Conservation (phyloP, 2,113 vertebrate genomes). For the Petrocephalus zakoni region DNA sequence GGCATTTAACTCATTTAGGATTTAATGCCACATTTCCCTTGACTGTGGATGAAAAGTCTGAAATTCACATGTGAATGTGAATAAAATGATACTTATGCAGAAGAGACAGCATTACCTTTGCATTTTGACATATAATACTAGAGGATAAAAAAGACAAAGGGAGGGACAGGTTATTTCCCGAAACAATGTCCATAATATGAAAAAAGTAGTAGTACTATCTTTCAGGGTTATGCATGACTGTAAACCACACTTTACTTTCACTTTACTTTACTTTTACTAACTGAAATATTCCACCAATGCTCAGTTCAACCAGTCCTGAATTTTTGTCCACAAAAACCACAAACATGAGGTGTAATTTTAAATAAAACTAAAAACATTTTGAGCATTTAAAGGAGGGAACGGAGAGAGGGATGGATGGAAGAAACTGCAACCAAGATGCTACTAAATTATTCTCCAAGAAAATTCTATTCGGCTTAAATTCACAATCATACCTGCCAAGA, state of each 20-base stretch:
- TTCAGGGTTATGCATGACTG: neutral
- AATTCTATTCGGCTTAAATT: neutral
- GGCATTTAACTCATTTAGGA: neutral
- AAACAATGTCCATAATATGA: neutral
- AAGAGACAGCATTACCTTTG: neutral
- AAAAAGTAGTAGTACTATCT: neutral
- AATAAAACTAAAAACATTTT: neutral
- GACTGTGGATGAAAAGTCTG: neutral
- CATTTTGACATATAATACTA: neutral
- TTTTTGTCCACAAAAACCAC: neutral
- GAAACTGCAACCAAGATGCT: neutral
- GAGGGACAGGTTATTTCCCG: neutral
- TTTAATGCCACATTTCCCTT: neutral
- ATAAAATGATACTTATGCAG: neutral
- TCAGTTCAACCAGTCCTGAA: neutral
- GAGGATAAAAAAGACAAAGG: neutral
- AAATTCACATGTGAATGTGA: neutral
- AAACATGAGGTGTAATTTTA: neutral
- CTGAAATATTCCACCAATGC: neutral
- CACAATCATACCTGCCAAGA: neutral
- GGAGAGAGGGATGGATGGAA: neutral
- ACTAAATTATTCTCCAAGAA: neutral
- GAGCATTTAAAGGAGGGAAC: neutral
- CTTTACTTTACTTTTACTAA: neutral
- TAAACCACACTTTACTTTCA: neutral